Conservation (phyloP, 2,797 vertebrate genomes). For the Sebastes taczanowskii region DNA sequence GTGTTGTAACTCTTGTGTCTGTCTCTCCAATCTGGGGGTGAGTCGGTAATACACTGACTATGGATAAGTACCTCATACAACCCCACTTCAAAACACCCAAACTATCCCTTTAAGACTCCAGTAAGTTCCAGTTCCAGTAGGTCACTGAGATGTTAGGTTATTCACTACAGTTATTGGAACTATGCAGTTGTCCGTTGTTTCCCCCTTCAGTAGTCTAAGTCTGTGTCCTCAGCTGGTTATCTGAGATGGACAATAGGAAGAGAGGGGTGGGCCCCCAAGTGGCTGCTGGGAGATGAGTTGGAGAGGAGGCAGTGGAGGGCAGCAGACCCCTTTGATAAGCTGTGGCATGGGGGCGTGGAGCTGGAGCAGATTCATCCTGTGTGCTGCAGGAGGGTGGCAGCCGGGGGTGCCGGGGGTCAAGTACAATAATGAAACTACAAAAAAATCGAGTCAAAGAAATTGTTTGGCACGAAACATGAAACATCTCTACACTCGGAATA, state of each 20-base stretch:
- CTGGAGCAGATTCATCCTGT: slow-evolving; percentile 19
- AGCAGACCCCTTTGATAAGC: slow-evolving; percentile 34
- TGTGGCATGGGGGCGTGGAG: neutral
- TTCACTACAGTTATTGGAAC: neutral
- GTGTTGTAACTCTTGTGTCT: too few species aligned
- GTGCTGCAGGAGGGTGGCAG: slow-evolving; percentile 4
- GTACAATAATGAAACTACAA: slow-evolving; percentile 9
- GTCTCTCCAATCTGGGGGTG: too few species aligned
- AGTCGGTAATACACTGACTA: too few species aligned
- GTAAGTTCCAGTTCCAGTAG: neutral
- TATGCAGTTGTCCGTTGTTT: neutral
- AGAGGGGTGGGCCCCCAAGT: neutral
- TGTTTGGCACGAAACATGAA: neutral
- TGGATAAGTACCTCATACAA: too few species aligned
- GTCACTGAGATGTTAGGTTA: neutral
- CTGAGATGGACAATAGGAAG: too few species aligned
- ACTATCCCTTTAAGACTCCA: too few species aligned
- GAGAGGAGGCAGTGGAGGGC: slow-evolving; percentile 16
- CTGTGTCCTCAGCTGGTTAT: neutral
- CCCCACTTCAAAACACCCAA: too few species aligned
- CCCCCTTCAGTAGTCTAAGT: neutral
- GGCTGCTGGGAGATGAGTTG: slow-evolving; percentile 20
- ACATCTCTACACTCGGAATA: neutral
- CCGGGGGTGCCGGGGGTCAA: neutral
- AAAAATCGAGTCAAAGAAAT: neutral